Conservation (phyloP, 2,797 vertebrate genomes). For the Emydoidea blandingii region DNA sequence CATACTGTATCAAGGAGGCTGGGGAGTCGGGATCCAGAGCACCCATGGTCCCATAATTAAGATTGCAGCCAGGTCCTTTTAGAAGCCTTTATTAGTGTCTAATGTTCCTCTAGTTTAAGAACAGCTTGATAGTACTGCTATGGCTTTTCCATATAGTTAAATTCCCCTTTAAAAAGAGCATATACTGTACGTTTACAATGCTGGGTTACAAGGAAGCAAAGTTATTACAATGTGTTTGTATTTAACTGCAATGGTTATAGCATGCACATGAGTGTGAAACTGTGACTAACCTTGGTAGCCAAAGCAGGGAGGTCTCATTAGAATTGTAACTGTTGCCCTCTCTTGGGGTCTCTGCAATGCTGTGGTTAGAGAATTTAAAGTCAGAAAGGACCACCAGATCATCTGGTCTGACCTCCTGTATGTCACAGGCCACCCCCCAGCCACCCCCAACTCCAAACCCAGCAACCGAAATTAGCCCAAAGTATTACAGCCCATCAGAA, state of each 20-base stretch:
- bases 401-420: too few relatives aligned
- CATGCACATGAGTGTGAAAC: fast-evolving
- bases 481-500: too few relatives aligned
- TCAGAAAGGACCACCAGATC: too few relatives aligned
- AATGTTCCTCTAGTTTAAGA: background rate
- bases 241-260: background rate
- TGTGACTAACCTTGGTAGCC: background rate
- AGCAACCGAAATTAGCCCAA: too few relatives aligned
- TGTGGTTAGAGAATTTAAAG: background rate
- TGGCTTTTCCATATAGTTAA: fast-evolving
- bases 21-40: background rate
- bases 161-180: background rate
- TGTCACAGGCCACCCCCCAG: too few relatives aligned
- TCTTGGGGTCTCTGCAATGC: background rate
- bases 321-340: background rate
- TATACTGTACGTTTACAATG: background rate
- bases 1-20: fast-evolving
- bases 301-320: background rate
- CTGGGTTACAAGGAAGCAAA: background rate
- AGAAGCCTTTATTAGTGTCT: background rate
- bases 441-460: too few relatives aligned
- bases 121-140: background rate
- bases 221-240: background rate
- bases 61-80: fast-evolving
- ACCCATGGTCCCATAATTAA: background rate